Base-by-base conservation (phyloP, 2,888 invertebrate species). In the Lithosia quadra region DNA sequence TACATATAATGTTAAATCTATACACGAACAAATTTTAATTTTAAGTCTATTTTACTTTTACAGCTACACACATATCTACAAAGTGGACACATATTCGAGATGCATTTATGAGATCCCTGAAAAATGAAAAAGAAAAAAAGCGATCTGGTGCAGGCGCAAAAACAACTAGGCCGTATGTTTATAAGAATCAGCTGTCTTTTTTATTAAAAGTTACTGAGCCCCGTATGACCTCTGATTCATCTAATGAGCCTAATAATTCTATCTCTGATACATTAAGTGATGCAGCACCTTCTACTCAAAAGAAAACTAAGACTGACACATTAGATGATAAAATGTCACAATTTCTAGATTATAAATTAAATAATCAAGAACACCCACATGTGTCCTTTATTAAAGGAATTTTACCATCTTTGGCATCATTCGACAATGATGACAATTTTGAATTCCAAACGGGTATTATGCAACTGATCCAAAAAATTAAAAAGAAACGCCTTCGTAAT, bases 321-420 rank as follows among this genome's bases (percentile, higher is more conserved):
- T 66, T 66, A 66, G 60, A 66, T 66, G 57, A 57, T 57, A 61
- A 53, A 56, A 61, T 66, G 55, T 61, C 66, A 66, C 66, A 66
- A 61, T 66, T 66, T 66, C 61, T 66, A 56, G 66, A 67, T 34
- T 59, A 58, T 57, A 61, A 33, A 58, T 58, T 58, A 33, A 63
- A 63, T 62, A 62, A 63, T 60, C 61, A 49, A 66, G 58, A 62
- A 63, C 59, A 63, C 68, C 65, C 64, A 13, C 18, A 65, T 33
- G 39, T 69, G 18, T 61, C 68, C 56, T 68, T 68, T 64, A 64
- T 68, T 60, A 68, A 63, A 68, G 64, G 60, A 39, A 60, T 64
- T 68, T 60, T 64, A 64, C 64, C 68, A 39, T 64, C 64, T 28
- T 28, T 28, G 28, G 28, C 28, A 28, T 28, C 28, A 28, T 28